phyloP scores from a whole-genome alignment of 2,888 invertebrate species.

The Brachylomia viminalis region DNA sequence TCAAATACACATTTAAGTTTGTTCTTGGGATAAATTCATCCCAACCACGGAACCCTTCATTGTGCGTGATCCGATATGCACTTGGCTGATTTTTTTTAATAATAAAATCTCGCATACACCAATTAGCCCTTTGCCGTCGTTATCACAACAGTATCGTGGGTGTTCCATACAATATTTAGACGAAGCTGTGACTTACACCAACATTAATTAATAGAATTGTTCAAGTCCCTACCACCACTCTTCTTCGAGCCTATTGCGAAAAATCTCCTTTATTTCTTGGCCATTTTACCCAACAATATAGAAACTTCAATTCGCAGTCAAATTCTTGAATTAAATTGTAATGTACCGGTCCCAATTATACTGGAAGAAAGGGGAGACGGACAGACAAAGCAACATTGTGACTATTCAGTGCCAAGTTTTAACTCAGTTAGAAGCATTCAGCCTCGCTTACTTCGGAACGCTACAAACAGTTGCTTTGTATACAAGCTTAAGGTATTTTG shows the following conservation, averaged over 20 bases:
- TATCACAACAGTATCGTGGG: not conserved
- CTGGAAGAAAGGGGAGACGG: slow-evolving; percentile 64
- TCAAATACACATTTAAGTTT: not conserved
- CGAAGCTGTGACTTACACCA: not conserved
- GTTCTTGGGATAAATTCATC: not conserved
- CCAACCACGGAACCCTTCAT: not conserved
- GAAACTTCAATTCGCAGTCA: slow-evolving; percentile 59
- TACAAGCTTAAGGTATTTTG: slow-evolving; percentile 40
- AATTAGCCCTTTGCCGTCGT: not conserved
- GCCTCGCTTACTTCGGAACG: slow-evolving; percentile 61
- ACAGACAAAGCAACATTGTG: slow-evolving; percentile 73
- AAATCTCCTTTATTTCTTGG: slow-evolving; percentile 11
- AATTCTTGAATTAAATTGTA: slow-evolving; percentile 68
- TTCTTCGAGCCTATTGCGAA: slow-evolving; percentile 1
- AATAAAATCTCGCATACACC: not conserved
- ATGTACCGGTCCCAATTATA: slow-evolving; percentile 72
- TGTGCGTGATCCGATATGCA: not conserved
- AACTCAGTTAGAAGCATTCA: slow-evolving; percentile 72
- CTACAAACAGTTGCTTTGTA: slow-evolving; percentile 57
- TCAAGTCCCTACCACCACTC: slow-evolving; percentile 2
- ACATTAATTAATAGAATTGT: slow-evolving; percentile 7
- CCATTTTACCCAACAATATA: slow-evolving; percentile 45
- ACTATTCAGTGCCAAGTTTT: slow-evolving; percentile 70
- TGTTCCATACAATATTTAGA: slow-evolving; percentile 2
- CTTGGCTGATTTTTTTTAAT: not conserved